These are phyloP conservation scores for Mactromeris polynyma DNA, from an alignment of 2,888 invertebrate genomes.

Conservation along the genomic window DNA sequence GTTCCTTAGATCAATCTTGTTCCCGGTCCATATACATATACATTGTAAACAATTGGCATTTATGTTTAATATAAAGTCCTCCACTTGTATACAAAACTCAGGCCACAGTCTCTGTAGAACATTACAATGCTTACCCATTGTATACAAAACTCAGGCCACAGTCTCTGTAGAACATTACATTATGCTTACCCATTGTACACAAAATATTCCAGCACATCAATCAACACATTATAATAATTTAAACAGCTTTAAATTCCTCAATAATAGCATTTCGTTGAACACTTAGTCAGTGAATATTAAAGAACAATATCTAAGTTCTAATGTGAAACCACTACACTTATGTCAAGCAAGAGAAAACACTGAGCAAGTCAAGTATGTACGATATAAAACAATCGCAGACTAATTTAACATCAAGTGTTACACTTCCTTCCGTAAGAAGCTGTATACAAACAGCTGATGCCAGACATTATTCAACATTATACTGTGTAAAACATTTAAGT, in stretches of 20 bases:
- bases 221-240: neutral
- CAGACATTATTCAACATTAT: too few species aligned
- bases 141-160: too few species aligned
- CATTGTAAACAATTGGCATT: too few species aligned
- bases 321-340: neutral
- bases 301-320: neutral
- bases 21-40: too few species aligned
- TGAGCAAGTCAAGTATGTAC: neutral
- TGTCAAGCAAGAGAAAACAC: neutral
- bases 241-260: neutral
- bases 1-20: too few species aligned
- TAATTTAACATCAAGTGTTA: neutral
- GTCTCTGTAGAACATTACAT: too few species aligned
- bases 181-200: neutral
- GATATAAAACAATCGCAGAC: slow-evolving; percentile 11
- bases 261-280: neutral
- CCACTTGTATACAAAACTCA: too few species aligned
- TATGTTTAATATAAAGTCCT: too few species aligned
- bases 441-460: neutral
- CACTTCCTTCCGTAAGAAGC: slow-evolving; percentile 1
- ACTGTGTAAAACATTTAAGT: too few species aligned
- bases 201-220: neutral
- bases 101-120: too few species aligned
- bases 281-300: neutral
- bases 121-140: too few species aligned